A percentile compares a stretch with the other conserved stretches of the same genome.
phyloP scores from a whole-genome alignment of 2,888 invertebrate species.

The Eueremaeus valkanovi region DNA sequence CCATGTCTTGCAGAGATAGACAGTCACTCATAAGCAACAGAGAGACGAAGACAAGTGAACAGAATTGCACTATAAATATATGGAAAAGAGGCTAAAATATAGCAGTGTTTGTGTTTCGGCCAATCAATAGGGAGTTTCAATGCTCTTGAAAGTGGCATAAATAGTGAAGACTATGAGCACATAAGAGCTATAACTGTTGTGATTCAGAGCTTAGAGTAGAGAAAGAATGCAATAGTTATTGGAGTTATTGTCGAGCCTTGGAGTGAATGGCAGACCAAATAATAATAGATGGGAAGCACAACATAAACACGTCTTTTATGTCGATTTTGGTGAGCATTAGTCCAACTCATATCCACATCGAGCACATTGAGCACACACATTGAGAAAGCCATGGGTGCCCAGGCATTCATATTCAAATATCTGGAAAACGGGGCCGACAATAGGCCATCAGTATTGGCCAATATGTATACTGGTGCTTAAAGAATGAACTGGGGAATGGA shows the following conservation, averaged over 20 bases:
- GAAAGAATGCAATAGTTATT: too few relatives aligned
- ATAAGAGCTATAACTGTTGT: not conserved
- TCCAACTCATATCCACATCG: not conserved
- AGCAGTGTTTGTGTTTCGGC: not conserved
- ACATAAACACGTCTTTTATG: slow-evolving; percentile 20
- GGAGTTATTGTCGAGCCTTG: not conserved
- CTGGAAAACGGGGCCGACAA: not conserved
- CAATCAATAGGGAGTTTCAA: not conserved
- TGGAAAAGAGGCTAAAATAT: not conserved
- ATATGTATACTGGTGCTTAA: not conserved
- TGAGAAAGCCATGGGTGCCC: slow-evolving; percentile 4
- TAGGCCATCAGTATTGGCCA: not conserved
- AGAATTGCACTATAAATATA: not conserved
- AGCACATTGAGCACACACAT: not conserved
- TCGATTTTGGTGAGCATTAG: slow-evolving; percentile 5
- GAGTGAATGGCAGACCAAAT: not conserved
- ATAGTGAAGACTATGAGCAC: not conserved
- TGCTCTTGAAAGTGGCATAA: not conserved
- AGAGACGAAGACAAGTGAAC: not conserved
- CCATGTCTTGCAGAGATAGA: not conserved
- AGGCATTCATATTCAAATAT: slow-evolving; percentile 23
- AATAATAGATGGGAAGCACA: slow-evolving; percentile 2
- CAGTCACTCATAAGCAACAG: too few relatives aligned
- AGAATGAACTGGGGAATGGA: not conserved
- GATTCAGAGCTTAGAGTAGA: not conserved